Conservation (phyloP, 2,888 invertebrate species). For the Geophilus truncorum region DNA sequence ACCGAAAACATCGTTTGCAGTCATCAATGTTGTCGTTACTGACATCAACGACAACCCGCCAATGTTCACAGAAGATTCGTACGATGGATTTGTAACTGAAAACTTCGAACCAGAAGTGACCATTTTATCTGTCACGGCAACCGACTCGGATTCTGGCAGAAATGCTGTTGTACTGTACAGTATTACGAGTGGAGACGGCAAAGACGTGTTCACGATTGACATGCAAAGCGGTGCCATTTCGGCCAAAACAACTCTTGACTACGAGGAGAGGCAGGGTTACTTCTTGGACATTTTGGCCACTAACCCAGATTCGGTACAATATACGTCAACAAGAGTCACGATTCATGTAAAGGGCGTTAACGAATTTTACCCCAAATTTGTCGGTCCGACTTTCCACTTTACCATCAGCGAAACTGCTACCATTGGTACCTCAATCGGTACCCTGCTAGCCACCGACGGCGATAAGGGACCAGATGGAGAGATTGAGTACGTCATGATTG, state of each 20-base stretch:
- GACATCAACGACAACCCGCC: slow-evolving; percentile 94
- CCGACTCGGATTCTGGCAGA: slow-evolving; percentile 79
- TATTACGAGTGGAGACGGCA: slow-evolving; percentile 68
- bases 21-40: slow-evolving; percentile 76
- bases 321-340: slow-evolving; percentile 60
- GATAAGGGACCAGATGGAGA: slow-evolving; percentile 81
- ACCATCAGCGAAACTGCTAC: slow-evolving; percentile 88
- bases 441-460: slow-evolving; percentile 81
- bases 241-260: slow-evolving; percentile 75
- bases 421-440: slow-evolving; percentile 76
- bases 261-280: slow-evolving; percentile 73
- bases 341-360: slow-evolving; percentile 79
- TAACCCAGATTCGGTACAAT: slow-evolving; percentile 80
- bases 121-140: slow-evolving; percentile 69
- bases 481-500: slow-evolving; percentile 86
- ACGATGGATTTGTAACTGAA: slow-evolving; percentile 74
- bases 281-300: slow-evolving; percentile 71
- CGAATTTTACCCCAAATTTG: slow-evolving; percentile 80
- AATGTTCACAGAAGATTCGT: slow-evolving; percentile 69
- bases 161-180: slow-evolving; percentile 80
- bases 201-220: slow-evolving; percentile 71
- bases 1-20: slow-evolving; percentile 68
- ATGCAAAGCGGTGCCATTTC: slow-evolving; percentile 68
- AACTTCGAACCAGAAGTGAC: slow-evolving; percentile 70
- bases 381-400: slow-evolving; percentile 84